Percentiles rank a stretch among this genome's conserved stretches.
Conservation (phyloP, 2,113 vertebrate genomes). For the Coregonus clupeaformis region DNA sequence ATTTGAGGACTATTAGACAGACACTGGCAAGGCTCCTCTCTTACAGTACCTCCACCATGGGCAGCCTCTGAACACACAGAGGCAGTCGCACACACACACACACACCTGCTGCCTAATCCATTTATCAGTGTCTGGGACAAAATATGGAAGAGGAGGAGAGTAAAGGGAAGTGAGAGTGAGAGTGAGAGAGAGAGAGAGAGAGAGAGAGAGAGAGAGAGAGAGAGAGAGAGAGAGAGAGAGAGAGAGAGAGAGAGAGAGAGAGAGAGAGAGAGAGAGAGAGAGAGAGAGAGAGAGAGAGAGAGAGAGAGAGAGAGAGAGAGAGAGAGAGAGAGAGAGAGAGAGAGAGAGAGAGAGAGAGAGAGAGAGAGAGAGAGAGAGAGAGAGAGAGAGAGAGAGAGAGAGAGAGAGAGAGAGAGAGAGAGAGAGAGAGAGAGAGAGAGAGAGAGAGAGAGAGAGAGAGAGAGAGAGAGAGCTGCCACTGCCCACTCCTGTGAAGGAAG, state of each 20-base stretch:
- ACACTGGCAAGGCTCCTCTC: slow-evolving; percentile 22
- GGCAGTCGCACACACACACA: slow-evolving; percentile 26
- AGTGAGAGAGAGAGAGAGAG: not conserved
- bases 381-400: not conserved
- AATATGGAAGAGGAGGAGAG: slow-evolving; percentile 65
- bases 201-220: slow-evolving; percentile 10
- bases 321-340: not conserved
- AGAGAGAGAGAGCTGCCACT: not conserved
- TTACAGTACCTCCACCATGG: slow-evolving; percentile 35
- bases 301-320: slow-evolving; percentile 28
- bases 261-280: not conserved
- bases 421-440: slow-evolving; percentile 34
- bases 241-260: slow-evolving; percentile 47
- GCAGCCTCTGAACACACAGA: slow-evolving; percentile 48
- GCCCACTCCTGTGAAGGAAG: slow-evolving; percentile 41
- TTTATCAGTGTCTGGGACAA: slow-evolving; percentile 72
- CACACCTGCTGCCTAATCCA: slow-evolving; percentile 57
- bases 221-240: not conserved
- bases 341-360: slow-evolving; percentile 35
- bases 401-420: slow-evolving; percentile 22
- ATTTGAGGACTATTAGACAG: slow-evolving; percentile 10
- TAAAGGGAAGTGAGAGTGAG: slow-evolving; percentile 47
- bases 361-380: slow-evolving; percentile 23
- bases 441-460: not conserved
- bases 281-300: not conserved